Conservation (phyloP, 1,140 invertebrate species). For the Saxidomus purpurata region DNA sequence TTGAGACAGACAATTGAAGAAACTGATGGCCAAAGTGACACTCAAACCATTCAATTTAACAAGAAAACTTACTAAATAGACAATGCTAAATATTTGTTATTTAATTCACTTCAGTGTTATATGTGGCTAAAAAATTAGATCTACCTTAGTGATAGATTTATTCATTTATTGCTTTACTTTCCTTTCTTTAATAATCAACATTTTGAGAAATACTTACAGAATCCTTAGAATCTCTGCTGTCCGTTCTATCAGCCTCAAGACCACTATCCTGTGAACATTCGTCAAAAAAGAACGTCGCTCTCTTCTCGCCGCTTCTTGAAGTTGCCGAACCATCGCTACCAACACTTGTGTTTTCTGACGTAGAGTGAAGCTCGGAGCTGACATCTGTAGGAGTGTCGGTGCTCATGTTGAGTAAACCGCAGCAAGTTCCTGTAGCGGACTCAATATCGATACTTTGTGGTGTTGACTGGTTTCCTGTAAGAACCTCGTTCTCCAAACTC, state of each 20-base stretch:
- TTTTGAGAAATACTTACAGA: slow-evolving; percentile 72
- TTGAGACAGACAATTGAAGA: no score
- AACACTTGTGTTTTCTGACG: slow-evolving; percentile 34
- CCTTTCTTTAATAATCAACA: no score
- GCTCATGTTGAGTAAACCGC: slow-evolving; percentile 8
- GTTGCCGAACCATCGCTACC: slow-evolving; percentile 23
- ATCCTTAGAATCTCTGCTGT: slow-evolving; percentile 59
- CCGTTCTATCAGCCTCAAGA: slow-evolving; percentile 71
- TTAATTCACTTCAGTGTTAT: no score
- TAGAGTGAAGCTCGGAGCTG: slow-evolving; percentile 5
- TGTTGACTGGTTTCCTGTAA: slow-evolving; percentile 59
- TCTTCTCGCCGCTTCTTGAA: not conserved
- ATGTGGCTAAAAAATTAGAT: no score
- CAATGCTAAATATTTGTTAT: no score
- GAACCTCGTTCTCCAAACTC: slow-evolving; percentile 68
- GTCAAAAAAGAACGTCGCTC: slow-evolving; percentile 72
- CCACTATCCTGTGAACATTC: slow-evolving; percentile 82
- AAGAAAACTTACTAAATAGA: no score
- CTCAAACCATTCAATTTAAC: no score
- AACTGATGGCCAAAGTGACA: no score
- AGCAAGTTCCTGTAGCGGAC: not conserved
- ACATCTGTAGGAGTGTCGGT: not conserved
- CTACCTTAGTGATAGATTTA: no score
- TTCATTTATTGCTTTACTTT: no score
- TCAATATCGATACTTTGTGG: slow-evolving; percentile 44